Percentiles rank a stretch among this genome's conserved stretches.
phyloP scores from a whole-genome alignment of 2,888 invertebrate genomes.

The Epinotia demarniana region DNA sequence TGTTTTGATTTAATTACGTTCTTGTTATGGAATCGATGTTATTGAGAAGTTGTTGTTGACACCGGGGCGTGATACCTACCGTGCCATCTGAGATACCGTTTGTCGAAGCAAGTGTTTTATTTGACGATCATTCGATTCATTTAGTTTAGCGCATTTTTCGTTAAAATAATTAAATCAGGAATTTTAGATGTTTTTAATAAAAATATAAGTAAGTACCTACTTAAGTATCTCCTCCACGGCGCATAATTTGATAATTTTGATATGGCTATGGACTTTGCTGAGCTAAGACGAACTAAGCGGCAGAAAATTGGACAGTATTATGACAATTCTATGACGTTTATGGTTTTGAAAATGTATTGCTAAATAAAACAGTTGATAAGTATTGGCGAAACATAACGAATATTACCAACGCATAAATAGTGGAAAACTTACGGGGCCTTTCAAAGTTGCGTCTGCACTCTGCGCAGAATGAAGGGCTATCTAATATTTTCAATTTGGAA shows the following conservation, averaged over 20 bases:
- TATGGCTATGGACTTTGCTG: too few species aligned
- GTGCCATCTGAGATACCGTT: not conserved
- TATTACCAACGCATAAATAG: not conserved
- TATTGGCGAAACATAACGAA: not conserved
- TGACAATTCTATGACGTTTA: not conserved
- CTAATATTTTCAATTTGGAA: not conserved
- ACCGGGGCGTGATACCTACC: not conserved
- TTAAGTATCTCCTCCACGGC: too few species aligned
- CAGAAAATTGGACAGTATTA: not conserved
- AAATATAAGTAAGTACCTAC: too few species aligned
- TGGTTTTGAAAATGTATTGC: too few species aligned
- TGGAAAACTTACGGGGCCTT: not conserved
- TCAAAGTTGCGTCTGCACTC: not conserved
- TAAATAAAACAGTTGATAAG: not conserved
- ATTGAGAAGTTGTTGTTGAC: conserved; percentile 22
- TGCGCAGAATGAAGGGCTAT: not conserved
- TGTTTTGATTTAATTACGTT: conserved; percentile 31
- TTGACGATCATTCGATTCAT: not conserved
- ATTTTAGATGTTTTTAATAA: too few species aligned
- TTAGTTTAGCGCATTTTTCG: not conserved
- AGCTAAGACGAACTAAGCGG: too few species aligned
- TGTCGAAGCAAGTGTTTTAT: not conserved
- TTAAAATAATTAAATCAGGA: too few species aligned
- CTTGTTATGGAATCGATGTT: conserved; percentile 14
- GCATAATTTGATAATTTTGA: too few species aligned